phyloP scores from a whole-genome alignment of 2,797 vertebrate genomes.

The Onychomys torridus region DNA sequence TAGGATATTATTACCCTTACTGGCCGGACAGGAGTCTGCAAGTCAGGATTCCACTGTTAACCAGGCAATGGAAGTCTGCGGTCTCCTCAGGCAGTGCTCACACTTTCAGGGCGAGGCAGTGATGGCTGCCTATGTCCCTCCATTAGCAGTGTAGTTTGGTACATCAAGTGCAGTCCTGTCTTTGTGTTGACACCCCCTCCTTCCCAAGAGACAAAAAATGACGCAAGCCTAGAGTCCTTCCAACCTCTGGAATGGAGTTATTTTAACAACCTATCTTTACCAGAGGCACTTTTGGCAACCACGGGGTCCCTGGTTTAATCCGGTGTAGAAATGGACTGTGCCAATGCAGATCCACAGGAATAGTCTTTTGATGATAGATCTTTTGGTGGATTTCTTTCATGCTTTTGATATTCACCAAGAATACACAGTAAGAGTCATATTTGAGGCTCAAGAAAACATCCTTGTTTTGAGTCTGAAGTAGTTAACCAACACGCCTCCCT shows the following conservation, averaged over 20 bases:
- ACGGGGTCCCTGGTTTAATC: background rate
- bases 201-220: background rate
- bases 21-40: background rate
- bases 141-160: background rate
- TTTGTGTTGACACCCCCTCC: background rate
- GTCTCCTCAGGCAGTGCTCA: background rate
- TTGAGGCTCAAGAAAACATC: slow-evolving; percentile 18
- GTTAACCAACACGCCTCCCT: slow-evolving; percentile 31
- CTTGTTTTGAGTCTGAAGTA: slow-evolving; percentile 39
- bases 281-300: slow-evolving; percentile 62
- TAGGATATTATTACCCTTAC: background rate
- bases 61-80: background rate
- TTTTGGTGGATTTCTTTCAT: background rate
- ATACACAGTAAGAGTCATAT: slow-evolving; percentile 9
- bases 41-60: slow-evolving; percentile 2
- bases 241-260: background rate
- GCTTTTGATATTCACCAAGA: slow-evolving; percentile 13
- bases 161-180: background rate
- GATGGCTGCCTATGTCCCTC: background rate
- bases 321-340: background rate
- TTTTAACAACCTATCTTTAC: background rate
- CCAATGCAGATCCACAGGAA: background rate
- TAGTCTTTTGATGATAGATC: background rate
- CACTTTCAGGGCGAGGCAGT: background rate
- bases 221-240: background rate